Evolutionary conservation across 37 sponge, comb jelly and placozoan genomes (phyloP), one percentile per base, ranked within the genome.

Genomic region (Petrosia ficiformis): DNA sequence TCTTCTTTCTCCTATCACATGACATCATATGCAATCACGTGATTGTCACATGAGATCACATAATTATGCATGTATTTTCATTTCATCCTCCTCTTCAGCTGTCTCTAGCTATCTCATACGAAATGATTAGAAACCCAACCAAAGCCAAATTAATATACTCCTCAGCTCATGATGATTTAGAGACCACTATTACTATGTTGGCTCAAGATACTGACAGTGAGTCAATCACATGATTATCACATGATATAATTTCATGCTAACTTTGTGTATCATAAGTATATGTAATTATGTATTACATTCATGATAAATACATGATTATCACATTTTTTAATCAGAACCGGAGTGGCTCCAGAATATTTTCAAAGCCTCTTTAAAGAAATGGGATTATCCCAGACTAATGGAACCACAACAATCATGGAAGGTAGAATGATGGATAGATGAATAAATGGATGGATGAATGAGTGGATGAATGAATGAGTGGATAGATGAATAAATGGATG

Each of bases 341-440:
- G 0, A 37, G 0, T 86, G 86, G 86, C 42, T 80, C 70, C 41
- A 10, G 33, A 21, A 57, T 3, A 24, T 86, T 1, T 30, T 34
- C 16, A 22, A 69, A 0, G 76, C 68, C 16, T 42, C 70, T 19
- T 80, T 79, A 34, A 74, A 59, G 28, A 57, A 68, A 0, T 86
- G 86, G 86, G 81, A 86, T 68, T 86, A 86, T 57, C 86, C 86
- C 1, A 86, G 74, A 40, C 86, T 86, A 37, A 77, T 56, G 2
- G 68, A 71, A 71, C 41, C 74, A 3, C 43, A 86, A 35, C 4
- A 0, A 34, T 59, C 60, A 31, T 59, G 61, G 61, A 59, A 74
- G 42, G 39, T 68, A 64, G 21, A 19, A 64, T 10, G 65, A 22
- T n/a, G n/a, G n/a, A n/a, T n/a, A n/a, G n/a, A n/a, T n/a, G n/a